Conservation (phyloP, 2,797 vertebrate genomes). For the Halcyon leucocephala region DNA sequence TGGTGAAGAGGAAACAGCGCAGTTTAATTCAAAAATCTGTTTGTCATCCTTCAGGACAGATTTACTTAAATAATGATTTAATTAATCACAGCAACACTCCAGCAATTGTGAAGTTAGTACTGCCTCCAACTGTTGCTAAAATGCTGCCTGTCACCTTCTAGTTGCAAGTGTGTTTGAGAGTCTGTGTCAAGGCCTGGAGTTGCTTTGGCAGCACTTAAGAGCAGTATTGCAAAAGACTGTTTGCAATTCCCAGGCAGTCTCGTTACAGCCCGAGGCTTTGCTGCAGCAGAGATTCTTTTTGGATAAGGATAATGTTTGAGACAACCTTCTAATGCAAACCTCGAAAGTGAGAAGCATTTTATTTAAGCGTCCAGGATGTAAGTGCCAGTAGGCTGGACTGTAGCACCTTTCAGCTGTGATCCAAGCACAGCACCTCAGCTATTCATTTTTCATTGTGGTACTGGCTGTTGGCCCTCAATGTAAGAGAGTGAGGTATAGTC, state of each 20-base stretch:
- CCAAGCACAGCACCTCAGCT: not conserved
- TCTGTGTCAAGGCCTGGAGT: not conserved
- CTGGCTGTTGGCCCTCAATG: not conserved
- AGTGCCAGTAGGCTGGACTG: not conserved
- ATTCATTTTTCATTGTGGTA: accelerated
- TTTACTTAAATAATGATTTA: not conserved
- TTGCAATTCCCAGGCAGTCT: not conserved
- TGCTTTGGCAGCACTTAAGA: not conserved
- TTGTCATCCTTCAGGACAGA: not conserved
- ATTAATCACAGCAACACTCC: not conserved
- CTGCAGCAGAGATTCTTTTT: not conserved
- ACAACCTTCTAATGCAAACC: not conserved
- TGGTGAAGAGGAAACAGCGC: not conserved
- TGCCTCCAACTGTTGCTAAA: not conserved
- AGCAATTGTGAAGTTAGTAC: accelerated
- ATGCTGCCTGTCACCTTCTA: not conserved
- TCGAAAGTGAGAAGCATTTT: not conserved
- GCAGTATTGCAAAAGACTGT: not conserved
- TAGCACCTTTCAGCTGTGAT: not conserved
- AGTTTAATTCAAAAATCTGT: not conserved
- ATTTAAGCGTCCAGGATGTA: not conserved
- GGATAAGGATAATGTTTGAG: not conserved
- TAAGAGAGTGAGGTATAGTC: not conserved
- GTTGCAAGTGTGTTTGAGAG: not conserved
- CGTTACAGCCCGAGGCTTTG: accelerated